Evolutionary conservation across 1,140 invertebrate species (phyloP).

Genomic region (Calliphora vicina): DNA sequence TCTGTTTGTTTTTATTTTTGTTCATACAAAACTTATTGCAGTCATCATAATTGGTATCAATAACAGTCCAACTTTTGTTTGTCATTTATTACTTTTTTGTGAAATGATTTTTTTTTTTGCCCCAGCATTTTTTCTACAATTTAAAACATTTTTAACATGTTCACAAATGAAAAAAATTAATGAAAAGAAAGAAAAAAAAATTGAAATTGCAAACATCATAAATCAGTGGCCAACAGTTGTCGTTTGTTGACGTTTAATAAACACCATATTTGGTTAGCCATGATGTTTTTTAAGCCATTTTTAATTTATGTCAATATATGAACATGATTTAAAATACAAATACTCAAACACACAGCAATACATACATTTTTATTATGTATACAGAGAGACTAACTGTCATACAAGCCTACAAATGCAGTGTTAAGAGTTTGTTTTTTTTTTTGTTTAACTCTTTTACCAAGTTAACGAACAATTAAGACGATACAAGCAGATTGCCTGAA

Average conservation of each 20-base stretch:
- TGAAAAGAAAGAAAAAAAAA: not conserved
- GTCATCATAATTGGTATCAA: slow-evolving; percentile 6
- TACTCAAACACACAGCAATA: not conserved
- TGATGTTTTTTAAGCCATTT: slow-evolving; percentile 43
- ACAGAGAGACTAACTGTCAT: no score
- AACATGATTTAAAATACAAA: not conserved
- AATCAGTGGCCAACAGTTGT: slow-evolving; percentile 39
- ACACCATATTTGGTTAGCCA: slow-evolving; percentile 43
- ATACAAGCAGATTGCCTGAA: no score
- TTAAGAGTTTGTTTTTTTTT: no score
- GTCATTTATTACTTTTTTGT: not conserved
- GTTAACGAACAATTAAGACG: no score
- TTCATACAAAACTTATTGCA: not conserved
- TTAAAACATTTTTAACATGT: no score
- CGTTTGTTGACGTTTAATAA: slow-evolving; percentile 41
- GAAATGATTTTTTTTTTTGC: not conserved
- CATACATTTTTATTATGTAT: no score
- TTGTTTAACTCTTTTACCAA: no score
- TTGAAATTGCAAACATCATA: slow-evolving; percentile 40
- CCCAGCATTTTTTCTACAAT: not conserved
- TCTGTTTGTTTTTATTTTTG: no score
- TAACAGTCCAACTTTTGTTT: not conserved
- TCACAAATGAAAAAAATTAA: not conserved
- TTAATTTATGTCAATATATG: slow-evolving; percentile 39
- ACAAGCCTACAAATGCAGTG: no score